Evolutionary conservation across 1,140 invertebrate species (phyloP).

Genomic region (Pogonomyrmex californicus): DNA sequence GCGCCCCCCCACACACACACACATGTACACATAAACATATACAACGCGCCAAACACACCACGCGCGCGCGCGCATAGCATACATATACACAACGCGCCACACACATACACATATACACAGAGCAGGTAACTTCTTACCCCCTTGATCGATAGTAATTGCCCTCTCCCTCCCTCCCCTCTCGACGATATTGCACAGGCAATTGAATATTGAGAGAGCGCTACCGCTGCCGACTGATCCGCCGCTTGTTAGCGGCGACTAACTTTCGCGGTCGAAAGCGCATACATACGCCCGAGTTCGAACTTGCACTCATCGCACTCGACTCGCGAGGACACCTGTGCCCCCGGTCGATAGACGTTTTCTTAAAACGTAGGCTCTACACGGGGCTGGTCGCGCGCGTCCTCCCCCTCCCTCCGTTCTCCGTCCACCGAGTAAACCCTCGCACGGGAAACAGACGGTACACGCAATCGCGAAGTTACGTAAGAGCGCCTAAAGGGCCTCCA

Average conservation of each 20-base stretch:
- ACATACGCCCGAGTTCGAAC: conserved; percentile 10
- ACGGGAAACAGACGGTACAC: conserved; percentile 16
- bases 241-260: conserved; percentile 52
- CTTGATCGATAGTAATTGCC: conserved; percentile 71
- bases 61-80: too few species aligned
- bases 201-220: conserved; percentile 57
- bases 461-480: conserved; percentile 28
- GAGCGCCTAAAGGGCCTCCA: neutral
- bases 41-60: neutral
- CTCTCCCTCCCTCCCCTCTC: conserved; percentile 3
- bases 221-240: conserved; percentile 22
- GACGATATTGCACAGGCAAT: conserved; percentile 34
- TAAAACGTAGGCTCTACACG: conserved; percentile 8
- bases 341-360: neutral
- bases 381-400: neutral
- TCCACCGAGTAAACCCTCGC: neutral
- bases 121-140: conserved; percentile 68
- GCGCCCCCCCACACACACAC: neutral
- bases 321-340: conserved; percentile 10
- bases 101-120: neutral
- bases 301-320: conserved; percentile 21
- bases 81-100: too few species aligned
- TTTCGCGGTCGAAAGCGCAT: conserved; percentile 46
- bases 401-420: too few species aligned
- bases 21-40: conserved; percentile 28